A percentile compares a stretch with the other conserved stretches of the same genome.
Evolutionary conservation across 2,113 vertebrate species (phyloP).

Genomic region (Myiopsitta monachus): DNA sequence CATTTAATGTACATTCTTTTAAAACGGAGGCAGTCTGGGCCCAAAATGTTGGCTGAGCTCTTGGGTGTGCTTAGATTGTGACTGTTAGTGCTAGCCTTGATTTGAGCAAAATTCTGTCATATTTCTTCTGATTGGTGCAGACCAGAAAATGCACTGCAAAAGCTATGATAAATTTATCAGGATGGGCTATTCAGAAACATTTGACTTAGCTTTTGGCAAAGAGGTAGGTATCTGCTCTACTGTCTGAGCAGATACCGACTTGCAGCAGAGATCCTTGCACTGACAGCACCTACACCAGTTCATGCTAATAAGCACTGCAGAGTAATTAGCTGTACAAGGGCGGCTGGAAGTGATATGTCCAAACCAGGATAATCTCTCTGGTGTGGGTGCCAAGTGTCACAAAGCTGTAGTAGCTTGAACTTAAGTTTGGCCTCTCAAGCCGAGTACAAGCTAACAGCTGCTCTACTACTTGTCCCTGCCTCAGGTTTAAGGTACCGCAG

Average conservation of each 20-base stretch:
- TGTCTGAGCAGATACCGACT: neutral
- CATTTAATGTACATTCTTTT: neutral
- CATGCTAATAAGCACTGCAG: neutral
- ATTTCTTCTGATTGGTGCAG: neutral
- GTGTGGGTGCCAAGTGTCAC: neutral
- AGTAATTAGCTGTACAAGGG: neutral
- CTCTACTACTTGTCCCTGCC: neutral
- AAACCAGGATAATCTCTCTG: neutral
- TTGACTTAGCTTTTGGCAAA: neutral
- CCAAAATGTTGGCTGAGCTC: neutral
- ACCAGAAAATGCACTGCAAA: neutral
- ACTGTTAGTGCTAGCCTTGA: neutral
- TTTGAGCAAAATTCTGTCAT: neutral
- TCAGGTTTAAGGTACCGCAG: neutral
- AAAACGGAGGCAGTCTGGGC: neutral
- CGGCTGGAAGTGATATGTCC: neutral
- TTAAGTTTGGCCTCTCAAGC: neutral
- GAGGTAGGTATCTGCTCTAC: neutral
- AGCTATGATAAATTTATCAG: neutral
- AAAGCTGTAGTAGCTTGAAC: neutral
- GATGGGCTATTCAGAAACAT: neutral
- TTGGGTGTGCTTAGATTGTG: neutral
- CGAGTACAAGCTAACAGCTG: neutral
- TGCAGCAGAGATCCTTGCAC: neutral
- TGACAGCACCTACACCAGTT: neutral